Evolutionary conservation across 2,888 invertebrate species (phyloP), one percentile per base, ranked within the genome.

Genomic region (Hemistola chrysoprasaria): DNA sequence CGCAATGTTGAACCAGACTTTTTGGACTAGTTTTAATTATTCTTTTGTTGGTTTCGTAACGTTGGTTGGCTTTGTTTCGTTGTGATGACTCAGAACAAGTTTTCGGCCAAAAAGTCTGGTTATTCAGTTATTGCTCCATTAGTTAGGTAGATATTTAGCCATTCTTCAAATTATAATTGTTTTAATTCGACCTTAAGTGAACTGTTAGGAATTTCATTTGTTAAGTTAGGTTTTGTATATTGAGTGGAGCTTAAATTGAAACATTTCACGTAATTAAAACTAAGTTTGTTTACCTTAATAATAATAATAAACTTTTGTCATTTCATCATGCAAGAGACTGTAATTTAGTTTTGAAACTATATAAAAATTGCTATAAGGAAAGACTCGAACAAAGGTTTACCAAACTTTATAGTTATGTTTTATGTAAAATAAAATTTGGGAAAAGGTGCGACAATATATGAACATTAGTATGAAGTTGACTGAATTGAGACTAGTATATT

Each of bases 61-160:
- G 39, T 28, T 45, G 54, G 57, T 51, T 25, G 49, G 37, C 34
- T 59, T 59, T 49, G 52, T 59, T 61, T 50, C 56, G 53, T 62
- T 56, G 56, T 59, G 56, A 59, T 53, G 49, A 47, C 55, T 55
- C 55, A 54, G 55, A 54, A 60, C 48, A 56, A 50, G 60, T 59
- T 53, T 59, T 58, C 48, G 64, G 68, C 66, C 62, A 79, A 79
- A 79, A 76, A 78, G 77, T 82, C 86, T 78, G 78, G 73, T 75
- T 71, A 64, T 67, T 63, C 70, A 71, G 74, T 75, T 71, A 78
- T 79, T 81, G 86, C 85, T 86, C 85, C 83, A 86, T 86, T 87
- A 86, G 86, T 80, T 88, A 87, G 85, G 65, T 78, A 78, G 78
- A 78, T 71, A 82, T 82, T 79, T 86, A 86, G 86, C 71, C 78